Conservation (phyloP, 2,888 invertebrate species). For the Hyppa rectilinea region DNA sequence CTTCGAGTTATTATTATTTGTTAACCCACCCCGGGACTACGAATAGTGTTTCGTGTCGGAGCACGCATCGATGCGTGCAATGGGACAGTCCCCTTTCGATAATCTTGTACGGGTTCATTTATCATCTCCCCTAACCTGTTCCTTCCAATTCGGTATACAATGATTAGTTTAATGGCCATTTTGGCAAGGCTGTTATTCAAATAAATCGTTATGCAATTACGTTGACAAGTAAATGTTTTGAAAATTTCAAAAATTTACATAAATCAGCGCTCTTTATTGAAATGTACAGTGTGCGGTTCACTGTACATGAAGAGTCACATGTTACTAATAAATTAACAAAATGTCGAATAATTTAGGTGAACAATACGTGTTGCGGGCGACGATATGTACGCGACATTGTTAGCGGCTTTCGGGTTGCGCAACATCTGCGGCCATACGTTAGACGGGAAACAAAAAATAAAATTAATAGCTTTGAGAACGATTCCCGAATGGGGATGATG, state of each 20-base stretch:
- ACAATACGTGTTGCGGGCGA: slow-evolving; percentile 59
- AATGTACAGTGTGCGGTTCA: slow-evolving; percentile 1
- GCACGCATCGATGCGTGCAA: slow-evolving; percentile 69
- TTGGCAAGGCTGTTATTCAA: slow-evolving; percentile 1
- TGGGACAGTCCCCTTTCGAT: slow-evolving; percentile 64
- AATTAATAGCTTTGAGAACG: slow-evolving; percentile 59
- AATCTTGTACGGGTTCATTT: slow-evolving; percentile 57
- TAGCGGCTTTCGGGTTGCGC: slow-evolving; percentile 69
- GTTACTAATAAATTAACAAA: slow-evolving; percentile 59
- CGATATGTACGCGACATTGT: slow-evolving; percentile 66
- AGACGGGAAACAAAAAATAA: slow-evolving; percentile 63
- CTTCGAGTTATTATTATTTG: slow-evolving; percentile 86
- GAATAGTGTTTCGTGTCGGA: slow-evolving; percentile 67
- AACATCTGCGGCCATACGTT: slow-evolving; percentile 74
- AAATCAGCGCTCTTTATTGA: background rate
- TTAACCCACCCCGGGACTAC: slow-evolving; percentile 77
- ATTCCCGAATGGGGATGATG: slow-evolving; percentile 47
- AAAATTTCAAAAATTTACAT: background rate
- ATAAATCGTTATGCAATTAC: slow-evolving; percentile 1
- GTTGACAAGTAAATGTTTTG: slow-evolving; percentile 1
- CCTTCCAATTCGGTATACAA: slow-evolving; percentile 31
- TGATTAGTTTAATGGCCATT: slow-evolving; percentile 8
- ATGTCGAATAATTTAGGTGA: slow-evolving; percentile 68
- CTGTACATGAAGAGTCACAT: slow-evolving; percentile 26
- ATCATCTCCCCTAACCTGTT: slow-evolving; percentile 57